Percentiles rank a stretch among this genome's conserved stretches.
Conservation (phyloP, 35 echinoderm and acorn worm species). For the Ptychodera flava region DNA sequence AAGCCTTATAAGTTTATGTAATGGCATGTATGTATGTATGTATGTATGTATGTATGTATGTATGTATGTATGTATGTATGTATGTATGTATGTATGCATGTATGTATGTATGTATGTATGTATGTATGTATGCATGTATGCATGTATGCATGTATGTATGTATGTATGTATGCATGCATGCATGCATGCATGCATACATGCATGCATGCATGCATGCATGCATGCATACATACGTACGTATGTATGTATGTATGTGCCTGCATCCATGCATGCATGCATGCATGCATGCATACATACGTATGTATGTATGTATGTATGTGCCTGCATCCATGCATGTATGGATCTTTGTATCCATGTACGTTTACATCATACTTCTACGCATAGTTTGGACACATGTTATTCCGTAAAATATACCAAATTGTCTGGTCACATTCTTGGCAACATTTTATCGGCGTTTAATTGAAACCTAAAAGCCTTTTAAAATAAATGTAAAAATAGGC, state of each 20-base stretch:
- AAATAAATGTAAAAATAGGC: no score
- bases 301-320: not conserved
- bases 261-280: not conserved
- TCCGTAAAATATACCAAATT: no score
- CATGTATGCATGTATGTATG: not conserved
- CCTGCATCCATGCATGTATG: not conserved
- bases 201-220: not conserved
- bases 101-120: conserved; percentile 2
- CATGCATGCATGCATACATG: not conserved
- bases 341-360: no score
- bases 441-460: no score
- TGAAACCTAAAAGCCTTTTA: no score
- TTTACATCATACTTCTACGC: no score
- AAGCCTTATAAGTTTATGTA: no score
- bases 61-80: not conserved
- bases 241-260: not conserved
- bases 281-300: not conserved
- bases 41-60: conserved; percentile 2
- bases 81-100: not conserved
- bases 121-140: not conserved
- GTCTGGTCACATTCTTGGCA: no score
- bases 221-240: not conserved
- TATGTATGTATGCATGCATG: not conserved
- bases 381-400: no score
- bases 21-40: conserved; percentile 1